These are phyloP conservation scores for Apomyelois bistriatella DNA, from an alignment of 2,888 invertebrate species.

Conservation along the genomic window DNA sequence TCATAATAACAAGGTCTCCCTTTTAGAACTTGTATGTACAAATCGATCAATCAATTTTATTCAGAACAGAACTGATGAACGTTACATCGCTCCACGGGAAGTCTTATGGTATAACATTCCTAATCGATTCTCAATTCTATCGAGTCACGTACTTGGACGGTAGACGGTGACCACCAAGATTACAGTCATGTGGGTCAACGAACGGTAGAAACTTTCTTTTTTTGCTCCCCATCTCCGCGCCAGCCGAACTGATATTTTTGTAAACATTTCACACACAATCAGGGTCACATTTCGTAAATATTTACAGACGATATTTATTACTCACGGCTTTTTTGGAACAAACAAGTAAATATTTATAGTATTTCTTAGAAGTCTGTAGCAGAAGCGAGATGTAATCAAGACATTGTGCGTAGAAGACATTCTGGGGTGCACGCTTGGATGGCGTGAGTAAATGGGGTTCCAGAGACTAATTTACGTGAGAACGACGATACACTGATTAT, in stretches of 20 bases:
- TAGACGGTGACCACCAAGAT: slow-evolving; percentile 18
- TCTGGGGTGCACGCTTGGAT: slow-evolving; percentile 2
- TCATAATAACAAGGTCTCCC: background rate
- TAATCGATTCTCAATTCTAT: slow-evolving; percentile 9
- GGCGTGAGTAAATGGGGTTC: slow-evolving; percentile 10
- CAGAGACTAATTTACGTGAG: slow-evolving; percentile 1
- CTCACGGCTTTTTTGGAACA: background rate
- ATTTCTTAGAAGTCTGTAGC: background rate
- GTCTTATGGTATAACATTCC: slow-evolving; percentile 5
- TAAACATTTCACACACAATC: slow-evolving; percentile 4
- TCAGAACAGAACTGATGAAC: background rate
- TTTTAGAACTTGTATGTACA: background rate
- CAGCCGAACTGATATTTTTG: background rate
- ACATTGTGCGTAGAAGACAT: background rate
- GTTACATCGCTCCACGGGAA: background rate
- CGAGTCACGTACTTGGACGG: slow-evolving; percentile 7
- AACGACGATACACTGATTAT: background rate
- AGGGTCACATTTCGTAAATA: background rate
- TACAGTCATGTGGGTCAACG: slow-evolving; percentile 62
- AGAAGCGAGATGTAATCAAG: background rate
- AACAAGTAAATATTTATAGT: background rate
- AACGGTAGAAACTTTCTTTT: slow-evolving; percentile 75
- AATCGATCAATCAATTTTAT: background rate
- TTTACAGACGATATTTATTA: background rate
- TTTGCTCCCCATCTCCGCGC: slow-evolving; percentile 19